Conservation (phyloP, 2,113 vertebrate genomes). For the Tringa solitaria region DNA sequence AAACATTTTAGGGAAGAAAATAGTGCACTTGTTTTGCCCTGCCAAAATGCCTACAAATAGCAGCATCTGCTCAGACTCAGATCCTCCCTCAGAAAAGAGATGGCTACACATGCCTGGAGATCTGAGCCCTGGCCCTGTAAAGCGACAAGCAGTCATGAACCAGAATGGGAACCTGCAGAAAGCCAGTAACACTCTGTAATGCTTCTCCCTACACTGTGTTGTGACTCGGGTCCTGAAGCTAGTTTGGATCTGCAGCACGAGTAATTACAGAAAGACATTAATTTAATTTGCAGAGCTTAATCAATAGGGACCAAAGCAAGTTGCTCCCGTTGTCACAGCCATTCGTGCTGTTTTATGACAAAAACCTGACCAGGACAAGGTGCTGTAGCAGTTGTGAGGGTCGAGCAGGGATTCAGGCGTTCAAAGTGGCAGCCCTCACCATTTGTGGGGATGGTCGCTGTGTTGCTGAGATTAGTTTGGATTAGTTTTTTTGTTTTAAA, state of each 20-base stretch:
- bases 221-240: neutral
- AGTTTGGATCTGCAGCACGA: neutral
- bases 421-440: neutral
- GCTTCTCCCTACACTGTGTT: neutral
- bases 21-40: neutral
- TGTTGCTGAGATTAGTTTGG: neutral
- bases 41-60: neutral
- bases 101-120: neutral
- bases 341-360: neutral
- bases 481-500: neutral
- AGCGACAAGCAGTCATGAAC: neutral
- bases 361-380: neutral
- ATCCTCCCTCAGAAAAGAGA: neutral
- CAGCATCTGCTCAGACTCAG: neutral
- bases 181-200: neutral
- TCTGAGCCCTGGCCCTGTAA: neutral
- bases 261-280: slow-evolving; percentile 25
- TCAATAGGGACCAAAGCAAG: neutral
- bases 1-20: neutral
- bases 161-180: neutral
- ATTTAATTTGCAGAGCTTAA: slow-evolving; percentile 34
- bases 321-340: neutral
- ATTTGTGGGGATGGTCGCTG: neutral
- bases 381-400: neutral
- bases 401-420: neutral